Base-by-base conservation (phyloP, 2,888 invertebrate species). In the Frankliniella intonsa region DNA sequence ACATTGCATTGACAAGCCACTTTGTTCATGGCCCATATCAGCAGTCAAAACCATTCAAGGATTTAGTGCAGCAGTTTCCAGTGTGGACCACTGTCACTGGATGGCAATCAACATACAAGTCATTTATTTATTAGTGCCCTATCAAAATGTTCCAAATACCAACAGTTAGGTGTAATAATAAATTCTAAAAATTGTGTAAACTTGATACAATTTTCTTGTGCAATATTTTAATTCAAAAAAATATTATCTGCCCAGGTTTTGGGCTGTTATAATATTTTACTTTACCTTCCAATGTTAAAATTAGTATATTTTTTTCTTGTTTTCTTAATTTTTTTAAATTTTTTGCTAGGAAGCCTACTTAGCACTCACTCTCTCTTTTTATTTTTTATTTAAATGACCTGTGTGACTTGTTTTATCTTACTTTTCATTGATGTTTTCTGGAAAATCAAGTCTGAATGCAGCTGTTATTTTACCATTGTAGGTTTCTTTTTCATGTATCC, bases 51-150 rank as follows among this genome's bases (percentile, higher is more conserved):
- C 86, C 89, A 83, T 89, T 93, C 85, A 88, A 89, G 83, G 86
- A 88, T 69, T 90, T 93, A 84, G 87, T 93, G 84, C 86, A 86
- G 19, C 89, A 91, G 85, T 91, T 93, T 86, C 94, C 94, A 62
- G 85, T 88, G 0, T 92, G 92, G 92, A 90, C 91, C 51, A 92
- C 93, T 38, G 89, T 91, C 82, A 91, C 91, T 62, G 92, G 92
- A 84, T 94, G 94, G 94, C 91, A 92, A 83, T 92, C 93, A 3
- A 91, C 92, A 81, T 91, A 93, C 86, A 92, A 92, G 85, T 91
- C 93, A 11, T 92, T 90, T 88, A 87, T 89, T 84, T 89, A 89
- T 87, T 90, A 88, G 69, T 76, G 69, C 69, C 69, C 22, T 76
- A 38, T 76, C 14, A 10, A n/a, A n/a, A 62, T 62, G 8, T 62